Evolutionary conservation across 1,140 invertebrate genomes (phyloP).

Genomic region (Acromyrmex echinatior): DNA sequence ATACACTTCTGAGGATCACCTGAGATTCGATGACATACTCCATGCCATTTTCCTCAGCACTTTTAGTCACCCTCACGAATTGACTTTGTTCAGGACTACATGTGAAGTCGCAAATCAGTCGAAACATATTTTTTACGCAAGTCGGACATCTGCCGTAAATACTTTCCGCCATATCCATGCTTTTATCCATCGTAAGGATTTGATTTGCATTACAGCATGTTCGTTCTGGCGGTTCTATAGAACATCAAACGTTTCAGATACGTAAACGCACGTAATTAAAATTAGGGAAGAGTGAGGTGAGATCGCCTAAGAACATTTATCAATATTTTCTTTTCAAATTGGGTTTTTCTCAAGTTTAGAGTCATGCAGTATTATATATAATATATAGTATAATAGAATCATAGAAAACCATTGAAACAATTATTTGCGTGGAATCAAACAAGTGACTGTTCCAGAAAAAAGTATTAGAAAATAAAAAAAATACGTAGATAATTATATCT

Average conservation of each 20-base stretch:
- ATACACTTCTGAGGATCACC: slow-evolving; percentile 62
- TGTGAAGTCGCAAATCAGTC: slow-evolving; percentile 88
- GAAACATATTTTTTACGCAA: slow-evolving; percentile 88
- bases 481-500: too few species aligned
- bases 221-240: slow-evolving; percentile 66
- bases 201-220: slow-evolving; percentile 88
- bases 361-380: too few species aligned
- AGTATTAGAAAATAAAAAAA: too few species aligned
- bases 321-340: too few species aligned
- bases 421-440: too few species aligned
- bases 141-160: slow-evolving; percentile 89
- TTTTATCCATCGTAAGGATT: slow-evolving; percentile 83
- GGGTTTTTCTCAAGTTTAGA: too few species aligned
- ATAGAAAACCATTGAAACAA: too few species aligned
- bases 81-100: slow-evolving; percentile 88
- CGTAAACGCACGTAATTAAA: background rate
- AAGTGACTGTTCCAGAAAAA: too few species aligned
- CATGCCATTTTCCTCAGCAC: background rate
- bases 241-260: background rate
- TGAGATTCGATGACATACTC: slow-evolving; percentile 71
- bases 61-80: slow-evolving; percentile 84
- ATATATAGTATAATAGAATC: too few species aligned
- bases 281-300: too few species aligned
- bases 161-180: slow-evolving; percentile 86
- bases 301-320: too few species aligned